Conservation (phyloP, 1,140 invertebrate genomes). For the Periplaneta americana region DNA sequence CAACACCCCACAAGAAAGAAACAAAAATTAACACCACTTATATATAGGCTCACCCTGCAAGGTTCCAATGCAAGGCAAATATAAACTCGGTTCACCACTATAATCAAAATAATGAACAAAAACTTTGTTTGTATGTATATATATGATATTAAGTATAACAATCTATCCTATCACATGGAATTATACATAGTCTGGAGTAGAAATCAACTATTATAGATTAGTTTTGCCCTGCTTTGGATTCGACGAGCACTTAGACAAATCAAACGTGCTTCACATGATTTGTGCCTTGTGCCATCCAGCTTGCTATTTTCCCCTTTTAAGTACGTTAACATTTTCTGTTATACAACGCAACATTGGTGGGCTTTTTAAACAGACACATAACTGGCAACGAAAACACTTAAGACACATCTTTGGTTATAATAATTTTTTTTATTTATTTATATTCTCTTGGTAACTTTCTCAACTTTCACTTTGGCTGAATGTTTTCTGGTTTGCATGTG, state of each 20-base stretch:
- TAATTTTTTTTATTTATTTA: neutral
- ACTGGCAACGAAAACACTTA: slow-evolving; percentile 11
- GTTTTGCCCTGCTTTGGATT: neutral
- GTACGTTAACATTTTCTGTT: slow-evolving; percentile 2
- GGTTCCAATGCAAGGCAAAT: slow-evolving; percentile 3
- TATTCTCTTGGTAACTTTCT: slow-evolving; percentile 3
- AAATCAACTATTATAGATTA: neutral
- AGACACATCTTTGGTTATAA: slow-evolving; percentile 16
- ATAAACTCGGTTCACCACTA: neutral
- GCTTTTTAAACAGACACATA: neutral
- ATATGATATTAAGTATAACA: slow-evolving; percentile 3
- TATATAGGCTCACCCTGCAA: slow-evolving; percentile 11
- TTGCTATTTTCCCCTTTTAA: neutral
- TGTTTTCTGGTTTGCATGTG: neutral
- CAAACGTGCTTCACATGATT: neutral
- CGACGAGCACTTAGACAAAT: neutral
- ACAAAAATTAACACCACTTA: neutral
- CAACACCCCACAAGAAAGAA: slow-evolving; percentile 3
- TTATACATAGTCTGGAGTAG: neutral
- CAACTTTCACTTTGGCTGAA: slow-evolving; percentile 1
- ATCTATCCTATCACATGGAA: neutral
- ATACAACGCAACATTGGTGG: slow-evolving; percentile 1
- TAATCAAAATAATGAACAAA: neutral
- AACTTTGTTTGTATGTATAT: neutral
- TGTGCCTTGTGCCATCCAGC: neutral